These are phyloP conservation scores for Dorcus parallelipipedus DNA, from an alignment of 2,888 invertebrate genomes.

Conservation along the genomic window DNA sequence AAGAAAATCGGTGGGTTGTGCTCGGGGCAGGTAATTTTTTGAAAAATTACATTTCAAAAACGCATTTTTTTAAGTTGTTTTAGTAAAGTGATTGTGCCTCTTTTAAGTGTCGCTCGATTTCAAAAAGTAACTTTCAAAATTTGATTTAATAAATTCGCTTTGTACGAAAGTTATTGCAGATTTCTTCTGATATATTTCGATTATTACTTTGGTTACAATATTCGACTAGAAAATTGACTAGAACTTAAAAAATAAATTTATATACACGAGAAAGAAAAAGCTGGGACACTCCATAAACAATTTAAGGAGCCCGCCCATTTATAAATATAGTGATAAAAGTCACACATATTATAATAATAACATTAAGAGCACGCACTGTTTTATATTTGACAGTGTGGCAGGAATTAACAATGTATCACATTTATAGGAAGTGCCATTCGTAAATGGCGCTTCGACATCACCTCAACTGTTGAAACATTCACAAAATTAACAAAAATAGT, in stretches of 20 bases:
- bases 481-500: neutral
- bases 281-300: conserved; percentile 2
- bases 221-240: conserved; percentile 31
- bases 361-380: conserved; percentile 31
- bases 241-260: conserved; percentile 21
- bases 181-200: conserved; percentile 38
- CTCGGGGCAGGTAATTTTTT: neutral
- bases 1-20: neutral
- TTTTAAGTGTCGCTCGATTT: conserved; percentile 20
- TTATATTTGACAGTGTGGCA: conserved; percentile 33
- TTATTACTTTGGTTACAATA: conserved; percentile 40
- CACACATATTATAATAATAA: conserved; percentile 25
- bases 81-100: conserved; percentile 43
- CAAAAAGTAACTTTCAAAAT: conserved; percentile 4
- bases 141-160: conserved; percentile 4
- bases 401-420: conserved; percentile 40
- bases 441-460: conserved; percentile 1
- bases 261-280: conserved; percentile 2
- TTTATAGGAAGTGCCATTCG: conserved; percentile 24
- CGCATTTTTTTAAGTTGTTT: neutral
- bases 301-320: conserved; percentile 39
- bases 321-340: conserved; percentile 25
- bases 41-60: conserved; percentile 1
- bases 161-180: conserved; percentile 40
- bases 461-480: conserved; percentile 5